Base-by-base conservation (phyloP, 1,140 invertebrate species). In the Maconellicoccus hirsutus region DNA sequence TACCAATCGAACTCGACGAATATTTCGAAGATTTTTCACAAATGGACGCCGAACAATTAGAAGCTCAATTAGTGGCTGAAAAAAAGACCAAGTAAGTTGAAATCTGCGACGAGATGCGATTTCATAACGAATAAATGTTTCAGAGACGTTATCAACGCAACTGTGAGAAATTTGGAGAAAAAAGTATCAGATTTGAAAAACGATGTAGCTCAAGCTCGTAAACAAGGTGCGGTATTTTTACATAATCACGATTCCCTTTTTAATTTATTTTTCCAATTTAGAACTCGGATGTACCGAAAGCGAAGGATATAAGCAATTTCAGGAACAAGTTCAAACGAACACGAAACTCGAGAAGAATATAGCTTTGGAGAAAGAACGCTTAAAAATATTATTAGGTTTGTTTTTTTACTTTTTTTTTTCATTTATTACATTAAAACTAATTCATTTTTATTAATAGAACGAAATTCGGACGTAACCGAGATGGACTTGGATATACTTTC, bases 401-500 rank as follows among this genome's bases (percentile, higher is more conserved):
- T 52, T 19, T 52, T 33, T 33, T n/a, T n/a, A n/a, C n/a, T n/a
- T n/a, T n/a, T n/a, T n/a, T n/a, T n/a, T n/a, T n/a, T n/a, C n/a
- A n/a, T n/a, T n/a, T n/a, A n/a, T n/a, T n/a, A n/a, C n/a, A n/a
- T n/a, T n/a, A n/a, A n/a, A n/a, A n/a, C n/a, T n/a, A 19, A 52
- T 52, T 16, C 16, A 16, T 52, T 52, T 27, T 38, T 76, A 73
- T 25, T 72, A 19, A 6, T 3, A 82, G 80, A 75, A 75, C 82
- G 73, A 80, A 82, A 74, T 79, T 82, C 52, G 79, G 82, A 73
- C 80, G 82, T 75, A 75, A 82, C 0, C 81, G 73, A 83, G 71
- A 81, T 83, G 59, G 82, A 83, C 72, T 77, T 83, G 73, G 81
- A 83, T 74, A 77, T 80, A 25, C 75, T 83, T 39, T 81, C 79